phyloP scores from a whole-genome alignment of 2,113 vertebrate genomes.

The Psammodynastes pulverulentus region DNA sequence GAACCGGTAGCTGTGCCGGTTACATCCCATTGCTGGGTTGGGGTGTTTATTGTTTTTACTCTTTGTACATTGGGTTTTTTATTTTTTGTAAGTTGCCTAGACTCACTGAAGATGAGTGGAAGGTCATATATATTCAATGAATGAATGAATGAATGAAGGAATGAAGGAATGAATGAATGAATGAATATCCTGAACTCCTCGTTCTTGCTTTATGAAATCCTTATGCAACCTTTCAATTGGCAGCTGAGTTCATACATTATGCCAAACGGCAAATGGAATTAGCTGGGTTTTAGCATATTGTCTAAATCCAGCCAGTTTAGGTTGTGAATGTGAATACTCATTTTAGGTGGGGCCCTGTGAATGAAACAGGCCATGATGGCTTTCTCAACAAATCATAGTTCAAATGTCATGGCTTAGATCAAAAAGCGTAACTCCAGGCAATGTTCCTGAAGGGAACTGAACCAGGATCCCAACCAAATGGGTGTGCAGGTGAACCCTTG shows the following conservation, averaged over 20 bases:
- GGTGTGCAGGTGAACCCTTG: neutral
- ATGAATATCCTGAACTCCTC: neutral
- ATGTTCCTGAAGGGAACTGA: neutral
- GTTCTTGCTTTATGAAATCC: neutral
- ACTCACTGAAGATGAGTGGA: neutral
- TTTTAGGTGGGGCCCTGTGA: neutral
- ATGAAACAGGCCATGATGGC: neutral
- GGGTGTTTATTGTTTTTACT: no score
- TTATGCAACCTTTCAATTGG: neutral
- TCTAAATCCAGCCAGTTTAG: neutral
- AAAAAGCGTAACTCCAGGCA: neutral
- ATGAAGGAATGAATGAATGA: neutral
- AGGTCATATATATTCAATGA: neutral
- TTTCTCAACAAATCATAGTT: neutral
- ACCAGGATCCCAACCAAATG: neutral
- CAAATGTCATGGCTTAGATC: neutral
- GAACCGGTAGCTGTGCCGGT: no score
- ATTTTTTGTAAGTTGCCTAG: no score
- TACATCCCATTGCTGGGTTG: no score
- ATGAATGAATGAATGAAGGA: no score
- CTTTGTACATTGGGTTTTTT: no score
- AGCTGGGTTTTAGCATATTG: neutral
- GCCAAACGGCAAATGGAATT: neutral
- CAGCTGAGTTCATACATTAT: neutral
- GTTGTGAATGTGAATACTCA: neutral